These are phyloP conservation scores for Melanotaenia boesemani DNA, from an alignment of 2,797 vertebrate genomes.

Conservation along the genomic window DNA sequence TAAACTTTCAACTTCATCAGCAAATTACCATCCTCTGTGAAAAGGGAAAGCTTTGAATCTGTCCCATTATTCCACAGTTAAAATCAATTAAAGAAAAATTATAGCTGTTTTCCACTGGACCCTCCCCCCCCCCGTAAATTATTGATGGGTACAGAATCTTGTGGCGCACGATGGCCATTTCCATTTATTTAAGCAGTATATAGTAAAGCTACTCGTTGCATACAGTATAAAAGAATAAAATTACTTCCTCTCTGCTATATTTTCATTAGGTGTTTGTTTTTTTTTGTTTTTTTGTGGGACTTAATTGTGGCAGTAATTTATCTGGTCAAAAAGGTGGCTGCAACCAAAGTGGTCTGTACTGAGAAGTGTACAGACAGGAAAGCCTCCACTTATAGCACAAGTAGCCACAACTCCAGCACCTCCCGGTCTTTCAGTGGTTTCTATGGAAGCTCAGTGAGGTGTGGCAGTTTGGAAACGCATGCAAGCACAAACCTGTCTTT, in stretches of 20 bases:
- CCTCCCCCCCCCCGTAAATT: not conserved
- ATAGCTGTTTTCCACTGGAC: not conserved
- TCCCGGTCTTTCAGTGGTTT: not conserved
- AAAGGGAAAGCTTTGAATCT: slow-evolving; percentile 62
- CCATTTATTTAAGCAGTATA: too few species aligned
- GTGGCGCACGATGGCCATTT: too few species aligned
- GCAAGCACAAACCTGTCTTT: too few species aligned
- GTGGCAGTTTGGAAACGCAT: not conserved
- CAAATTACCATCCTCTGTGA: slow-evolving; percentile 19
- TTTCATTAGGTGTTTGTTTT: too few species aligned
- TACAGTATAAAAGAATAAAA: too few species aligned
- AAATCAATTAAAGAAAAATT: not conserved
- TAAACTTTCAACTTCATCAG: not conserved
- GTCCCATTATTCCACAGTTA: slow-evolving; percentile 12
- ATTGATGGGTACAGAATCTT: not conserved
- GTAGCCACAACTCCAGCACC: not conserved
- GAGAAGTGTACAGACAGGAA: not conserved
- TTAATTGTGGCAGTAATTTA: too few species aligned
- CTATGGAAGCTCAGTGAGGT: not conserved
- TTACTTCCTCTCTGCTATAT: too few species aligned
- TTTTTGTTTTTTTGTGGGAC: too few species aligned
- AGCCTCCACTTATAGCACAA: not conserved
- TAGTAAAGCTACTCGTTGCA: too few species aligned
- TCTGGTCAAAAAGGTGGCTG: too few species aligned
- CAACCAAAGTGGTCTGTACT: not conserved